These are phyloP conservation scores for Drosophila quinaria DNA, from an alignment of 2,888 invertebrate genomes.

Conservation along the genomic window DNA sequence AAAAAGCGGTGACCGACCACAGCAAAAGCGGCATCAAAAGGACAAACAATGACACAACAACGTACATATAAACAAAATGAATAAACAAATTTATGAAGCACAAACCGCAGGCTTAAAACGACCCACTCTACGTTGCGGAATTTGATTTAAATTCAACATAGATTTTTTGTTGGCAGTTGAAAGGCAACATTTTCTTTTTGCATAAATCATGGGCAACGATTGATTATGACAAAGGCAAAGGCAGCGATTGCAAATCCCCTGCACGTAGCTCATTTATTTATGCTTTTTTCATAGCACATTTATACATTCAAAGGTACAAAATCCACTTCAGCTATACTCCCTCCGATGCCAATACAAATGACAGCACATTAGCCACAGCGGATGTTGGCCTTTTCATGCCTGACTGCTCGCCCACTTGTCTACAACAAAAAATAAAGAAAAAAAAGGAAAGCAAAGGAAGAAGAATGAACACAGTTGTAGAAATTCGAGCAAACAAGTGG, in stretches of 20 bases:
- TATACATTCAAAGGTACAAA: conserved; percentile 59
- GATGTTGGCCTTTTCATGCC: conserved; percentile 77
- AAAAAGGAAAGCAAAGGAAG: not conserved
- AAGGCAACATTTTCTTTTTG: conserved; percentile 41
- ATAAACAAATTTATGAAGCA: conserved; percentile 70
- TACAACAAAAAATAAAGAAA: conserved; percentile 21
- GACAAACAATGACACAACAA: conserved; percentile 33
- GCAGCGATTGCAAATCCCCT: conserved; percentile 44
- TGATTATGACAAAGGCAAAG: conserved; percentile 57
- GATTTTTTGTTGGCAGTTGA: conserved; percentile 32
- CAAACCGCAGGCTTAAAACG: conserved; percentile 65
- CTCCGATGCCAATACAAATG: conserved; percentile 53
- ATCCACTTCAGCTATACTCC: conserved; percentile 40
- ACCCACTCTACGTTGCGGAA: conserved; percentile 18
- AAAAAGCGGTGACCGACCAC: conserved; percentile 60
- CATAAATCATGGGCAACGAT: conserved; percentile 63
- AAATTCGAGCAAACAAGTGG: conserved; percentile 60
- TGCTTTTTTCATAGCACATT: conserved; percentile 59
- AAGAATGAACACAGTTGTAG: conserved; percentile 13
- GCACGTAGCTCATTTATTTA: conserved; percentile 80
- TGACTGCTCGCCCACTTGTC: conserved; percentile 56
- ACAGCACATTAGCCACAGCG: conserved; percentile 76
- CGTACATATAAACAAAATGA: conserved; percentile 42
- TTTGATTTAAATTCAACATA: conserved; percentile 61
- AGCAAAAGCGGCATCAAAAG: conserved; percentile 60